phyloP scores from a whole-genome alignment of 2,797 vertebrate species.

The Melanotaenia nigrans region DNA sequence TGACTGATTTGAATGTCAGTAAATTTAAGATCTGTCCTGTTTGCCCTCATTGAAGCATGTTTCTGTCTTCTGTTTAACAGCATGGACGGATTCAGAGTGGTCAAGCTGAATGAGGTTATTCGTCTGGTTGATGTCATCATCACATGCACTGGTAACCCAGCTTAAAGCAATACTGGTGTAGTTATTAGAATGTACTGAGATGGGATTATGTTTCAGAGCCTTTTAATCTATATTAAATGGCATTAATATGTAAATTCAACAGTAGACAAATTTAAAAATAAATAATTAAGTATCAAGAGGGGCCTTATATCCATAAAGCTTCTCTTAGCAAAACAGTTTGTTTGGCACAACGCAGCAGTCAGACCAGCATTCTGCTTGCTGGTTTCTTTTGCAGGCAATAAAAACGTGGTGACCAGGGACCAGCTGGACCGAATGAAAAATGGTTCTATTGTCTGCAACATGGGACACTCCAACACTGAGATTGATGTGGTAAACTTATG shows the following conservation, averaged over 20 bases:
- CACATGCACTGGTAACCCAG: constrained; percentile 91
- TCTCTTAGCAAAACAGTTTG: too few species aligned
- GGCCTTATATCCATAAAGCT: neutral
- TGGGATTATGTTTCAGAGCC: constrained; percentile 10
- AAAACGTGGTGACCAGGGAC: constrained; percentile 94
- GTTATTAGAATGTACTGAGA: neutral
- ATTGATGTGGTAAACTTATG: constrained; percentile 90
- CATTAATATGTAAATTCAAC: neutral
- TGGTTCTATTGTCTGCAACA: constrained; percentile 95
- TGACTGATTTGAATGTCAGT: constrained; percentile 22
- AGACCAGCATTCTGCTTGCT: too few species aligned
- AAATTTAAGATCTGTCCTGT: constrained; percentile 17
- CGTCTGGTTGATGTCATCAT: constrained; percentile 93
- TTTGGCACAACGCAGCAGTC: too few species aligned
- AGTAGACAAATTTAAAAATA: too few species aligned
- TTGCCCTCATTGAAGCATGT: constrained; percentile 7
- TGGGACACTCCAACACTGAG: constrained; percentile 97
- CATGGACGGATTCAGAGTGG: constrained; percentile 96
- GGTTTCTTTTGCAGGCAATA: constrained; percentile 85
- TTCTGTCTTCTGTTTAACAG: constrained; percentile 73
- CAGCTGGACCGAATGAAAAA: constrained; percentile 97
- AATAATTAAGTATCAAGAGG: too few species aligned
- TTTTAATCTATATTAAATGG: constrained; percentile 7
- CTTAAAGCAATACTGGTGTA: neutral
- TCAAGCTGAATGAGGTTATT: constrained; percentile 94